Percentiles rank a stretch among this genome's conserved stretches.
These are phyloP conservation scores for Nesoenas mayeri DNA, from an alignment of 2,113 vertebrate species.

Conservation along the genomic window DNA sequence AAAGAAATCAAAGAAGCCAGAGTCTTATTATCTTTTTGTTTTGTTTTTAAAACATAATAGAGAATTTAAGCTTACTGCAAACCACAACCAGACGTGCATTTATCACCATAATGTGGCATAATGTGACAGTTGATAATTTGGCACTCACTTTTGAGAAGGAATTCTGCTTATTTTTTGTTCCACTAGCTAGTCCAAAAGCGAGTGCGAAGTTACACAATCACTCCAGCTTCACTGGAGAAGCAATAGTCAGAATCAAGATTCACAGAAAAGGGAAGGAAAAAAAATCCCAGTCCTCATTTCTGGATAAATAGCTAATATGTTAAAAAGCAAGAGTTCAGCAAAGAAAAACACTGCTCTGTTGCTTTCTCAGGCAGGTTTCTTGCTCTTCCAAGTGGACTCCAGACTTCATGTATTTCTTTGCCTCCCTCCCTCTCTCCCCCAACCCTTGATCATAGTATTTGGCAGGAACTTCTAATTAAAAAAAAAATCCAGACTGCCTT, in stretches of 20 bases:
- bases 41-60: not conserved
- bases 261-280: not conserved
- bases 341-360: not conserved
- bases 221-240: slow-evolving; percentile 18
- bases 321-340: slow-evolving; percentile 1
- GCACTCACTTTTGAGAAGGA: slow-evolving; percentile 40
- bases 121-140: slow-evolving; percentile 53
- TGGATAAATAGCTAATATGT: not conserved
- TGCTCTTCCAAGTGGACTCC: slow-evolving; percentile 27
- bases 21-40: not conserved
- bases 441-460: slow-evolving; percentile 37
- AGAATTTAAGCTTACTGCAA: not conserved
- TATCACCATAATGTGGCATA: not conserved
- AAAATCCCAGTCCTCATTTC: not conserved
- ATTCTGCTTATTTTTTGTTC: slow-evolving; percentile 66
- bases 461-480: slow-evolving; percentile 64
- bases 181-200: slow-evolving; percentile 38
- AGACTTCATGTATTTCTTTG: not conserved
- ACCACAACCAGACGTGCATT: not conserved
- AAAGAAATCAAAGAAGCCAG: not conserved
- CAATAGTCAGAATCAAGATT: slow-evolving; percentile 14
- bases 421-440: not conserved
- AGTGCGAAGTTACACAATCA: slow-evolving; percentile 57
- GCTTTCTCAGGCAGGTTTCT: slow-evolving; percentile 13
- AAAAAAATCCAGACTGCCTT: slow-evolving; percentile 42